Evolutionary conservation across 2,797 vertebrate genomes (phyloP), one percentile per base, ranked within the genome.

Genomic region (Macrochelys suwanniensis): DNA sequence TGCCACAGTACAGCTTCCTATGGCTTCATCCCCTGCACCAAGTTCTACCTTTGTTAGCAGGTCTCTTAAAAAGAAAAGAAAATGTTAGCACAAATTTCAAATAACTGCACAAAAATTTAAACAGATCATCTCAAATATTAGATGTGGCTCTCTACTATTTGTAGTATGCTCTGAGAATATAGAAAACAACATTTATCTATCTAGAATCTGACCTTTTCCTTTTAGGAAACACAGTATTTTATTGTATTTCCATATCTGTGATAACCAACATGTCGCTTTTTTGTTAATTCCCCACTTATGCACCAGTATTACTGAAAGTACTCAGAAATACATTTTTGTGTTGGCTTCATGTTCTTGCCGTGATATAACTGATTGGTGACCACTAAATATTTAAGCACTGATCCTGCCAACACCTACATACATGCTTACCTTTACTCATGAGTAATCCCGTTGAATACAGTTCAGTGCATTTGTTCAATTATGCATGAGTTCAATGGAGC

Each of bases 1-100:
- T 96, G 99, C 96, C 88, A 98, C 95, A 33, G 90, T 80, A 87
- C 97, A 99, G 78, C 94, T 95, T 89, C 83, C 92, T 78, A 97
- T 92, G 25, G 89, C 81, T 79, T 98, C 89, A 42, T 93, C 94
- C 68, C 80, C 93, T 51, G 87, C 91, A 50, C 96, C 97, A 68
- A 99, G 97, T 74, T 98, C 97, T 17, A 99, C 98, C 59, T 96
- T 98, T 94, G 98, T 98, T 80, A 98, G 95, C 84, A 99, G 93
- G 71, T 99, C 99, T 97, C 99, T 99, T 88, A 90, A 56, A 89
- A 56, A 57, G 84, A 37, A 21, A 17, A 82, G 47, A 85, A 71
- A 7, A 37, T 25, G 3, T 88, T 61, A 59, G 37, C 51, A 85
- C 6, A 15, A 13, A 2, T 53, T 51, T 57, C 82, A n/a, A 8